phyloP scores from a whole-genome alignment of 2,797 vertebrate species.

The Hippoglossus hippoglossus region DNA sequence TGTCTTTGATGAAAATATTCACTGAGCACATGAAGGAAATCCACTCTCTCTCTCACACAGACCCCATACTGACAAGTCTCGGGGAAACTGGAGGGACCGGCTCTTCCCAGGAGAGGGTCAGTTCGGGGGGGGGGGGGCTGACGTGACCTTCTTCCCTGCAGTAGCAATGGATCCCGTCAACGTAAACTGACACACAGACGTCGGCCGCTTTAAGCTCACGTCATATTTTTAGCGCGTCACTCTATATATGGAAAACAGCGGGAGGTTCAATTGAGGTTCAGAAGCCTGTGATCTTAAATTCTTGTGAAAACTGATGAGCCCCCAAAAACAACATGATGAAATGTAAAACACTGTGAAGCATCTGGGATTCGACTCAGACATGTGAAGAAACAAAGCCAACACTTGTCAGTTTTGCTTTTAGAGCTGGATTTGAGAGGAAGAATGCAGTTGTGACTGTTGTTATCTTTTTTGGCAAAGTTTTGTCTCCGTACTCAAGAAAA shows the following conservation, averaged over 20 bases:
- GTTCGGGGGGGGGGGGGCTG: slow-evolving; percentile 36
- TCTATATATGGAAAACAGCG: slow-evolving; percentile 10
- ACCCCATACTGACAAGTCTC: slow-evolving; percentile 50
- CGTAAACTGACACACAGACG: slow-evolving; percentile 50
- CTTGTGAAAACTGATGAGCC: too few relatives aligned
- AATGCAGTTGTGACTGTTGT: too few relatives aligned
- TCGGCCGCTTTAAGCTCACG: slow-evolving; percentile 33
- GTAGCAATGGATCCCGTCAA: slow-evolving; percentile 45
- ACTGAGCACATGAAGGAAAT: slow-evolving; percentile 63
- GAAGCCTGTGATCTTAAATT: too few relatives aligned
- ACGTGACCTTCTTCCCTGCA: slow-evolving; percentile 53
- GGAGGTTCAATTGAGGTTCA: slow-evolving; percentile 18
- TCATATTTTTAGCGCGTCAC: slow-evolving; percentile 35
- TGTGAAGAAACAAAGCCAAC: too few relatives aligned
- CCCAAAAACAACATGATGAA: too few relatives aligned
- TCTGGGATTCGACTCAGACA: too few relatives aligned
- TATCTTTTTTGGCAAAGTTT: too few relatives aligned
- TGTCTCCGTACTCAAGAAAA: too few relatives aligned
- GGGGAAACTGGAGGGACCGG: slow-evolving; percentile 43
- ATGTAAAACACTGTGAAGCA: too few relatives aligned
- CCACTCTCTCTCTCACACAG: slow-evolving; percentile 51
- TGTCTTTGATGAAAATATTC: slow-evolving; percentile 72
- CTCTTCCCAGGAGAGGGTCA: slow-evolving; percentile 57
- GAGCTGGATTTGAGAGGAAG: too few relatives aligned
- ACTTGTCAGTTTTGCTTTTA: too few relatives aligned